Base-by-base conservation (phyloP, 2,797 vertebrate species). In the Acrocephalus scirpaceus region DNA sequence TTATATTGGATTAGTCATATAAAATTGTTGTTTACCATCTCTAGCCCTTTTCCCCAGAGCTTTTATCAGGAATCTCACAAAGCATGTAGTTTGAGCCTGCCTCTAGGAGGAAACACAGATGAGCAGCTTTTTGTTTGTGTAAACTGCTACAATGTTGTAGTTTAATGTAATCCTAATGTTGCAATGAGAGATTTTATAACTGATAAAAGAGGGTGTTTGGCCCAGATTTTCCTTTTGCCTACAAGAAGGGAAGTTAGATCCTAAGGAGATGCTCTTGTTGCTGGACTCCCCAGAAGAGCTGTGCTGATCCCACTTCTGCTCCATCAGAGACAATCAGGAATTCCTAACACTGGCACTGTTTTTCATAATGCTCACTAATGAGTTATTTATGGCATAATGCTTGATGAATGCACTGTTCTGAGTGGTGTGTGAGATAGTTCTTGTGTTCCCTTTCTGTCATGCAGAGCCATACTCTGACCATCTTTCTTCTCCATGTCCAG, bases 1-100 rank as follows among this genome's bases (percentile, higher is more conserved):
- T 96, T 96, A 93, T 80, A 82, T 45, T 91, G 92, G 88, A 94
- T 96, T 95, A 94, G 75, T 96, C 93, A 92, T 72, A 78, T 62
- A 75, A 88, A 97, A 95, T 95, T 90, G 78, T 82, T 96, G 85
- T 92, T 96, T 96, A 94, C 65, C 26, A 38, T 81, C 77, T 81
- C 85, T 70, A 66, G 57, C 34, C 34, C 77, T 82, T 78, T 86
- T 44, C 89, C 66, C 51, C 56, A 62, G 62, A 88, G 91, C 61
- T 95, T 81, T 86, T 86, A 69, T 86, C 84, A 58, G 57, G 54
- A 73, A 62, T 54, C 65, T 87, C 82, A 42, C 2, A 3, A 58
- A 88, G 75, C 82, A 66, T 17, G n/a, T 65, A 48, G 47, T 88
- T 72, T 72, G 72, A 80, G 50, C 40, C 25, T 72, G 76, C 66